Evolutionary conservation across 2,113 vertebrate species (phyloP).

Genomic region (Pitta sordida): DNA sequence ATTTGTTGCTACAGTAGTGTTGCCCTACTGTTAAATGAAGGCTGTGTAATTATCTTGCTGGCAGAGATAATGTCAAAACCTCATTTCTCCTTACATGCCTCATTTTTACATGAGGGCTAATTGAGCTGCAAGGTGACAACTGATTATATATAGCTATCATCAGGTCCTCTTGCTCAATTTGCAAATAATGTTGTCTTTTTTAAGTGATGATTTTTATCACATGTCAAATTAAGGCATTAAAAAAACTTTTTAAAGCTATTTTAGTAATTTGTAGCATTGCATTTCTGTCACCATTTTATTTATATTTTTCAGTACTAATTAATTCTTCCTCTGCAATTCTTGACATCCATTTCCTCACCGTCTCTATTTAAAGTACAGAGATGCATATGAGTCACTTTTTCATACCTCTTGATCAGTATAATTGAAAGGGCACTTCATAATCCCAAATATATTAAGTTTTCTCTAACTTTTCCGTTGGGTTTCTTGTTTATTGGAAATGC

Average conservation of each 20-base stretch:
- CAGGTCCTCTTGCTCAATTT: conserved; percentile 74
- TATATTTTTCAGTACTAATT: conserved; percentile 30
- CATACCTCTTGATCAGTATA: not conserved
- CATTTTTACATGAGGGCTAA: conserved; percentile 85
- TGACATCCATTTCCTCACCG: not conserved
- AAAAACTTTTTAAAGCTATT: conserved; percentile 63
- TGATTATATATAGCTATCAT: conserved; percentile 80
- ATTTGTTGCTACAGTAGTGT: conserved; percentile 87
- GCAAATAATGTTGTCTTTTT: conserved; percentile 74
- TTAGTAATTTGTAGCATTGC: conserved; percentile 56
- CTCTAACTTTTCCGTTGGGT: not conserved
- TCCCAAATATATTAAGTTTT: not conserved
- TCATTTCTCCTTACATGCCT: conserved; percentile 85
- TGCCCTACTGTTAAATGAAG: conserved; percentile 87
- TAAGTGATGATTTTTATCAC: conserved; percentile 72
- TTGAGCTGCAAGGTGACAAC: conserved; percentile 87
- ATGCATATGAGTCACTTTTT: not conserved
- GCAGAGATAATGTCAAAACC: conserved; percentile 85
- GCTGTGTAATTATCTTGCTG: conserved; percentile 88
- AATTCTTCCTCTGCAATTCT: conserved; percentile 11
- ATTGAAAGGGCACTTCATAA: not conserved
- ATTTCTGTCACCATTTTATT: conserved; percentile 50
- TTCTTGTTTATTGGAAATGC: not conserved
- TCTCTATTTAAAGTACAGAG: not conserved
- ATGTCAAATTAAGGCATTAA: conserved; percentile 65